A percentile compares a stretch with the other conserved stretches of the same genome.
These are phyloP conservation scores for Cinclus cinclus DNA, from an alignment of 2,113 vertebrate genomes.

Conservation along the genomic window DNA sequence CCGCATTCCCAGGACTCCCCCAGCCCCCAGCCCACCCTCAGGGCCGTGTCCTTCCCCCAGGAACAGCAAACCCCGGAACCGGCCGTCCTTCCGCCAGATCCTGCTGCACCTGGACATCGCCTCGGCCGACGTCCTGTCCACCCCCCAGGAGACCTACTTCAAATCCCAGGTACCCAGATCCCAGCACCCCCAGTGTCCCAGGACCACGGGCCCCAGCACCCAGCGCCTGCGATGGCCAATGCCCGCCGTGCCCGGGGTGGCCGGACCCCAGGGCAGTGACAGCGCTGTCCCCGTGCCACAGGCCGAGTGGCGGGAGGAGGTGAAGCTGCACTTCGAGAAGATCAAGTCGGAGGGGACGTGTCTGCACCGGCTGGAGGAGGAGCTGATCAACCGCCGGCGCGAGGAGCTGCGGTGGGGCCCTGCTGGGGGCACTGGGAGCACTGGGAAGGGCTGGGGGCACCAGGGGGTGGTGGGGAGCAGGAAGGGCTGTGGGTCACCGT, in stretches of 20 bases:
- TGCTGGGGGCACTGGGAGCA: neutral
- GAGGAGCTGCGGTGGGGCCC: constrained; percentile 89
- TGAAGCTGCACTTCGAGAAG: constrained; percentile 95
- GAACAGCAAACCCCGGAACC: constrained; percentile 94
- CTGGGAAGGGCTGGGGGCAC: neutral
- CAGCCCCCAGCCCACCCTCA: neutral
- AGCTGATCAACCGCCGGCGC: constrained; percentile 89
- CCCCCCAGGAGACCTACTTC: constrained; percentile 96
- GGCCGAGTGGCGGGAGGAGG: constrained; percentile 96
- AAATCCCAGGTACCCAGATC: constrained; percentile 81
- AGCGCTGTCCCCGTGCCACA: constrained; percentile 20
- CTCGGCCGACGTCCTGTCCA: constrained; percentile 93
- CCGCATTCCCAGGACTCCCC: neutral
- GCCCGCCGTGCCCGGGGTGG: neutral
- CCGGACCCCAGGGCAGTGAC: neutral
- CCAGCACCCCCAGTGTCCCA: too few species aligned
- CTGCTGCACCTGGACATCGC: constrained; percentile 95
- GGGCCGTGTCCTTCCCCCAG: constrained; percentile 50
- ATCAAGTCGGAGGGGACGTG: constrained; percentile 97
- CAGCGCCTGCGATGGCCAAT: neutral
- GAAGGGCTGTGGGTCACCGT: neutral
- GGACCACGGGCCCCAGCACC: neutral
- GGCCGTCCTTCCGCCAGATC: constrained; percentile 96
- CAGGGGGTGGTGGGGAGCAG: fast-evolving
- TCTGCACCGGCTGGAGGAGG: constrained; percentile 92